Evolutionary conservation across 2,888 invertebrate genomes (phyloP), one percentile per base, ranked within the genome.

Genomic region (Oxytorus armatus): DNA sequence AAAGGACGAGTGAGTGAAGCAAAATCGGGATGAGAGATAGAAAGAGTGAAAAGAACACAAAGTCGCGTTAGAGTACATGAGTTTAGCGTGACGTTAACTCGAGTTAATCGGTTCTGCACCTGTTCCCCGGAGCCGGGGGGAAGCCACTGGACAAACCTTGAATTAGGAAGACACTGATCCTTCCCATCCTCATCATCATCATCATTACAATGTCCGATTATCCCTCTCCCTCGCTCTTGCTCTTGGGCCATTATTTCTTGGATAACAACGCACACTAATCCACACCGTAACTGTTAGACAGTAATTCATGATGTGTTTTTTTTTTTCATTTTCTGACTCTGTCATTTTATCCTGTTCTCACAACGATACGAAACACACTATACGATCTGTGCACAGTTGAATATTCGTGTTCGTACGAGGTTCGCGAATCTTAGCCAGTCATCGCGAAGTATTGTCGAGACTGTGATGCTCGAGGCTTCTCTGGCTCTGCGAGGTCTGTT

Each of bases 131-230:
- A n/a, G n/a, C 33, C 25, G 14, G 36, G 8, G 65, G 66, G 53
- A 55, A 66, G 59, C 61, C 73, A 23, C 57, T 66, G 29, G 42
- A 55, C 78, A 29, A 74, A 74, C 78, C 73, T 74, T 36, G 78
- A 78, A 78, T 78, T 74, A 74, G 63, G 68, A 57, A 16, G 39
- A 73, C 78, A 79, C 74, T 63, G 78, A 79, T 74, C 68, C 78
- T 25, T 68, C 29, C 23, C 68, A 61, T 78, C 66, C n/a, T n/a
- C n/a, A 78, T 77, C 76, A 25, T 63, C 69, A 55, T 69, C 55
- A 59, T 68, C 68, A 53, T 68, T 44, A 63, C 44, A 55, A 76
- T 69, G 69, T 69, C 47, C 36, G 49, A 61, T 68, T 77, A 44
- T 18, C 42, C 59, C 61, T 16, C 3, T 16, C 16, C 16, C 21